phyloP scores from a whole-genome alignment of 2,888 invertebrate genomes.

The Zootermopsis nevadensis region DNA sequence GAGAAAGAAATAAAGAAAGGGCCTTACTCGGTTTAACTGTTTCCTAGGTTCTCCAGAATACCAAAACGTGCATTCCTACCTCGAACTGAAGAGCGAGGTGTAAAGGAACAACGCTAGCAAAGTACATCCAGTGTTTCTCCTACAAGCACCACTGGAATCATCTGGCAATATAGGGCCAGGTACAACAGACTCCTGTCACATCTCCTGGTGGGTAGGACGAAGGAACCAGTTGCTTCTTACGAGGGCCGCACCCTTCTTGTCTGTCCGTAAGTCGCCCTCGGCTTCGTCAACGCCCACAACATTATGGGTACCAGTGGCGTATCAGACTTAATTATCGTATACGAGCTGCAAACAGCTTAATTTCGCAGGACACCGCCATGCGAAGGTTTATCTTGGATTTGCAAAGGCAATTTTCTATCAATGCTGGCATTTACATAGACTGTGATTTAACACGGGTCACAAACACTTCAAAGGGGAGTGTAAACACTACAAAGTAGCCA shows the following conservation, averaged over 20 bases:
- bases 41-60: too few relatives aligned
- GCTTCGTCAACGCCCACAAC: slow-evolving; percentile 13
- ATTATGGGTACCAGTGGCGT: slow-evolving; percentile 13
- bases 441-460: not conserved
- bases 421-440: not conserved
- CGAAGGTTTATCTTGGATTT: not conserved
- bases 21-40: too few relatives aligned
- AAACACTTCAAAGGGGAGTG: too few relatives aligned
- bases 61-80: too few relatives aligned
- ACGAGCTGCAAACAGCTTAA: not conserved
- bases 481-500: too few relatives aligned
- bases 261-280: not conserved
- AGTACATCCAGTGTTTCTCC: too few relatives aligned
- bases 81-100: too few relatives aligned
- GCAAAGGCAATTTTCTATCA: not conserved
- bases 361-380: not conserved
- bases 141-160: not conserved
- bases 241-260: slow-evolving; percentile 2
- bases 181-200: not conserved
- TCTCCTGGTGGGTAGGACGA: not conserved
- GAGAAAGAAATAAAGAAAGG: too few relatives aligned
- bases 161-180: not conserved
- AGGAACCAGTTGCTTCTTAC: slow-evolving; percentile 1
- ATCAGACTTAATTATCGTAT: slow-evolving; percentile 10
- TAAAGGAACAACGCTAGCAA: too few relatives aligned